Conservation (phyloP, 2,797 vertebrate species). For the Sebastes hubbsi region DNA sequence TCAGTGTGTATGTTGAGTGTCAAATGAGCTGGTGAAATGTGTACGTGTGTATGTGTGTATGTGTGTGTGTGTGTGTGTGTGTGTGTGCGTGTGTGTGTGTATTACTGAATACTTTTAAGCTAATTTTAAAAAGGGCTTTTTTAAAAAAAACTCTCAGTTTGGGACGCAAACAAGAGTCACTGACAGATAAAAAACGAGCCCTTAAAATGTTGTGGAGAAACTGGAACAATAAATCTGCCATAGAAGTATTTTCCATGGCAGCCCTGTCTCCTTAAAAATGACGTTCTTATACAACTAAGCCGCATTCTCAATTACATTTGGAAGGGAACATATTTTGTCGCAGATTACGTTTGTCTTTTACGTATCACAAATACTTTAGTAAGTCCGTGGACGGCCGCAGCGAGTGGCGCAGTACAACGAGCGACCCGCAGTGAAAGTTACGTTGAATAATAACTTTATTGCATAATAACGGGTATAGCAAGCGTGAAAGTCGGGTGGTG, state of each 20-base stretch:
- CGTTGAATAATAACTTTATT: no score
- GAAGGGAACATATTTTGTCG: no score
- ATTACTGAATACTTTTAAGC: background rate
- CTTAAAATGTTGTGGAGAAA: background rate
- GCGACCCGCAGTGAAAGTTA: no score
- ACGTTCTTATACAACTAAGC: no score
- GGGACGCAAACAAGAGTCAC: background rate
- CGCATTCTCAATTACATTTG: no score
- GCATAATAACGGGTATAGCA: no score
- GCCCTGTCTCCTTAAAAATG: no score
- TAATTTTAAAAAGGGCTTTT: background rate
- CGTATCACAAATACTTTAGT: no score
- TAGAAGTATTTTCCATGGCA: background rate
- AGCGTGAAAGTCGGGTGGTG: no score
- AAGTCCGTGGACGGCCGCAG: no score
- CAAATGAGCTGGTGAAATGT: conserved; percentile 7
- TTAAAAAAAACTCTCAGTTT: background rate
- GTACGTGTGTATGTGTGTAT: background rate
- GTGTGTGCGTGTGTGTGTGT: background rate
- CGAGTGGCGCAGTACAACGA: no score
- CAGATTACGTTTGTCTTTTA: no score
- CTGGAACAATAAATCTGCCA: background rate
- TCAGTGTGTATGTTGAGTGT: conserved; percentile 1
- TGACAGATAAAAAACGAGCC: background rate
- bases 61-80: background rate